Conservation (phyloP, 2,113 vertebrate species). For the Cygnus buccinator region DNA sequence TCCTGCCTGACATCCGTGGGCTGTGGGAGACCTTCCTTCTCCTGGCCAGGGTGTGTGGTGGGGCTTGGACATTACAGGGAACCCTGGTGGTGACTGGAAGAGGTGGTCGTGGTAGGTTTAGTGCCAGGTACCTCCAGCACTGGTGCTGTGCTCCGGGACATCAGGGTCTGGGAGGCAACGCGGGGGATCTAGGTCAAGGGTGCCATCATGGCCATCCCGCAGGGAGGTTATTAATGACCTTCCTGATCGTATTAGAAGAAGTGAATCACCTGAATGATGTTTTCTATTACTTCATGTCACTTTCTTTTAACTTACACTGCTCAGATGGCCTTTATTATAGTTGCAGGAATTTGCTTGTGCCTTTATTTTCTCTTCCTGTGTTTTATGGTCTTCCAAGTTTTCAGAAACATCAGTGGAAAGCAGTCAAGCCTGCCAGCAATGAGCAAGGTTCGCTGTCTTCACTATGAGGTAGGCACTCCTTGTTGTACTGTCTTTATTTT, state of each 20-base stretch:
- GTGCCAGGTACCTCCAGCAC: not conserved
- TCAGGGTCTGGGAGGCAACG: not conserved
- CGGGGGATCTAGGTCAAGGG: not conserved
- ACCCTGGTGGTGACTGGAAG: not conserved
- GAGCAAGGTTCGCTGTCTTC: conserved; percentile 92
- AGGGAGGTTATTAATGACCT: not conserved
- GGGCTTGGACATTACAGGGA: not conserved
- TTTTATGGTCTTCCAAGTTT: conserved; percentile 99
- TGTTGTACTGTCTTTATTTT: not conserved
- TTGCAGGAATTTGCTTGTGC: conserved; percentile 95
- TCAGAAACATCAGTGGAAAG: conserved; percentile 96
- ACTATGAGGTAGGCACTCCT: conserved; percentile 85
- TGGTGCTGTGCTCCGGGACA: not conserved
- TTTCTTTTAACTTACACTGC: conserved; percentile 46
- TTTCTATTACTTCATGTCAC: not conserved
- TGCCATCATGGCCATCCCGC: not conserved
- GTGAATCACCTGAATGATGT: not conserved
- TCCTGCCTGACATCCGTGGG: not conserved
- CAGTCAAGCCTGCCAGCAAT: conserved; percentile 91
- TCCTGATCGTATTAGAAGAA: not conserved
- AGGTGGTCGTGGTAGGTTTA: not conserved
- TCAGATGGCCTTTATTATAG: conserved; percentile 98
- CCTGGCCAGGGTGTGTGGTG: not conserved
- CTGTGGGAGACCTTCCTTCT: not conserved
- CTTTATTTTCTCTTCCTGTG: conserved; percentile 98